A percentile compares a stretch with the other conserved stretches of the same genome.
Evolutionary conservation across 2,797 vertebrate genomes (phyloP).

Genomic region (Acipenser ruthenus): DNA sequence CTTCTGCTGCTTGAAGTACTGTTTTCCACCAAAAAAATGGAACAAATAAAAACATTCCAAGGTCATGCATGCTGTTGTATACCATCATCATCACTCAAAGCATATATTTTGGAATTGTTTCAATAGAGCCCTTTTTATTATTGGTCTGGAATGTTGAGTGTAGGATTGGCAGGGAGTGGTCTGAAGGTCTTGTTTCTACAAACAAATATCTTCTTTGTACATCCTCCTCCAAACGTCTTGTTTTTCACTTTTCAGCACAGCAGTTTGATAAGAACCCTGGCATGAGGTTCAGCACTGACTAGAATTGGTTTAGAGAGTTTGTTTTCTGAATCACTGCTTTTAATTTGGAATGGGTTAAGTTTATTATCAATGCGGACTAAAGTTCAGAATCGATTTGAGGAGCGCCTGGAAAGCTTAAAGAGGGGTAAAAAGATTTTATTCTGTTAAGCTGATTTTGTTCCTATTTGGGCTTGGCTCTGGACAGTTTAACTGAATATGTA

Average conservation of each 20-base stretch:
- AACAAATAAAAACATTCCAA: too few relatives aligned
- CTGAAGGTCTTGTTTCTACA: not conserved
- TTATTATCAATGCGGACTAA: slow-evolving; percentile 49
- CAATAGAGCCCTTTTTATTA: slow-evolving; percentile 57
- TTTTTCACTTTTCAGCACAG: slow-evolving; percentile 9
- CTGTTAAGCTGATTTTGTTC: not conserved
- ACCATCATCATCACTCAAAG: too few relatives aligned
- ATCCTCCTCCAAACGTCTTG: slow-evolving; percentile 8
- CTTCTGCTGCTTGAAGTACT: too few relatives aligned
- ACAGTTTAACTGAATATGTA: not conserved
- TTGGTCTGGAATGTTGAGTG: slow-evolving; percentile 72
- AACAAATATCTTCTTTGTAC: slow-evolving; percentile 48
- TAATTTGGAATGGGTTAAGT: slow-evolving; percentile 12
- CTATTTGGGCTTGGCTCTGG: not conserved
- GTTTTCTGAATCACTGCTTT: too few relatives aligned
- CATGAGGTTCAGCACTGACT: not conserved
- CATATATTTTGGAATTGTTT: slow-evolving; percentile 25
- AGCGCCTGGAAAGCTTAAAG: slow-evolving; percentile 30
- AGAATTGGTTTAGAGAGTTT: too few relatives aligned
- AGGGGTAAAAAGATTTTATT: slow-evolving; percentile 40
- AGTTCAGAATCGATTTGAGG: slow-evolving; percentile 28
- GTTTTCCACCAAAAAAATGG: too few relatives aligned
- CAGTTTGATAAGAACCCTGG: not conserved
- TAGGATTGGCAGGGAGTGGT: slow-evolving; percentile 59
- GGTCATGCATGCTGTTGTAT: too few relatives aligned